Percentiles rank a stretch among this genome's conserved stretches.
Evolutionary conservation across 2,888 invertebrate genomes (phyloP).

Genomic region (Chloroclysta siterata): DNA sequence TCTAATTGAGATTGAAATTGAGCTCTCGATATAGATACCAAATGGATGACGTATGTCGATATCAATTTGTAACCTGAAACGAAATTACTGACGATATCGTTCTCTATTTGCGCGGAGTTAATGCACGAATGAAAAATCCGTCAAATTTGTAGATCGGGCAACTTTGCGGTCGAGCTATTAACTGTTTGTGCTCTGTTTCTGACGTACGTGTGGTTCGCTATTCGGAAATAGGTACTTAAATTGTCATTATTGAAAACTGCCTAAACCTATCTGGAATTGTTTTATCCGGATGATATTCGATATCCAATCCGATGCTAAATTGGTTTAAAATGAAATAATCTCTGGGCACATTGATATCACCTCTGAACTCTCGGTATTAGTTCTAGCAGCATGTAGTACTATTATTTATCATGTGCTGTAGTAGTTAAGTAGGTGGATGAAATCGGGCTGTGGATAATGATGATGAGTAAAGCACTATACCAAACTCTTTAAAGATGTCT

Average conservation of each 20-base stretch:
- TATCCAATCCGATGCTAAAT: background rate
- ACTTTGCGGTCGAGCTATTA: slow-evolving; percentile 25
- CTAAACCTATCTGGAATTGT: background rate
- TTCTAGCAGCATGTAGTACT: too few relatives aligned
- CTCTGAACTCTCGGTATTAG: too few relatives aligned
- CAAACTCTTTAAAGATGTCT: too few relatives aligned
- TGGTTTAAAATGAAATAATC: too few relatives aligned
- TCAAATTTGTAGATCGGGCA: slow-evolving; percentile 22
- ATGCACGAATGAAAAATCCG: slow-evolving; percentile 28
- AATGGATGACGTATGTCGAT: slow-evolving; percentile 28
- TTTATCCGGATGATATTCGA: background rate
- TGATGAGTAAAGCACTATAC: too few relatives aligned
- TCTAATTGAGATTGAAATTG: slow-evolving; percentile 16
- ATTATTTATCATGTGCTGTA: too few relatives aligned
- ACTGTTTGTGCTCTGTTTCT: slow-evolving; percentile 13
- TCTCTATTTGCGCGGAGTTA: slow-evolving; percentile 21
- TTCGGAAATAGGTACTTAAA: slow-evolving; percentile 23
- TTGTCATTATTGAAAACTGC: slow-evolving; percentile 25
- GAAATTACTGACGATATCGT: slow-evolving; percentile 9
- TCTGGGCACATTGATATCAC: too few relatives aligned
- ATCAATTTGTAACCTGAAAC: slow-evolving; percentile 26
- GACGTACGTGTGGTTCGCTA: slow-evolving; percentile 13
- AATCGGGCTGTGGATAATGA: too few relatives aligned
- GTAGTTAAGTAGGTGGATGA: too few relatives aligned
- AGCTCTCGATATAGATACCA: slow-evolving; percentile 11